These are phyloP conservation scores for Chelonia mydas DNA, from an alignment of 2,797 vertebrate genomes.

Conservation along the genomic window DNA sequence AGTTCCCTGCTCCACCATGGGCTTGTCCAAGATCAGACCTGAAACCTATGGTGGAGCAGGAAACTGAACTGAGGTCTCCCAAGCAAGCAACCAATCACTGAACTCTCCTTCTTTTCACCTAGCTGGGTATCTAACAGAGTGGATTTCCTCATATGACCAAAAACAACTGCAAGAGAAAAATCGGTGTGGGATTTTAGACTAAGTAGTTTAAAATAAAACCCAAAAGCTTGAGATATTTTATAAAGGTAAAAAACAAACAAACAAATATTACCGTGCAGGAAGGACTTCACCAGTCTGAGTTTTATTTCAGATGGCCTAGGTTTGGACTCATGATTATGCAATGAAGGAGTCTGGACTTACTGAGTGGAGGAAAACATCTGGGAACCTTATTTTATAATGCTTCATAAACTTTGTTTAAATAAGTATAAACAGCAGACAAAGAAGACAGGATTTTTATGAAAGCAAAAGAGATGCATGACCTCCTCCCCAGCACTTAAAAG, in stretches of 20 bases:
- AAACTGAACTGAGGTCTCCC: not conserved
- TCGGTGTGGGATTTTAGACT: not conserved
- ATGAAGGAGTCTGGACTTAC: constrained; percentile 14
- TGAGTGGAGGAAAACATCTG: constrained; percentile 43
- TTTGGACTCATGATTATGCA: constrained; percentile 1
- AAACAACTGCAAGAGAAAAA: constrained; percentile 35
- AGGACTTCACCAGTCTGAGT: not conserved
- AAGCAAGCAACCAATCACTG: not conserved
- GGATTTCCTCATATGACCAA: not conserved
- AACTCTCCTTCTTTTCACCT: not conserved
- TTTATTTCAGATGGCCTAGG: not conserved
- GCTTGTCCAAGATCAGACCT: not conserved
- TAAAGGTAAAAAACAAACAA: constrained; percentile 45
- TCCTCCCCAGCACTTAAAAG: constrained; percentile 47
- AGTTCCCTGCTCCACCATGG: too few species aligned
- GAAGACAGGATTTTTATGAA: constrained; percentile 69
- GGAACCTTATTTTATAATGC: constrained; percentile 50
- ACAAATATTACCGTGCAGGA: constrained; percentile 3
- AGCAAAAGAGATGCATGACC: constrained; percentile 55
- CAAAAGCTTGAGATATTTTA: not conserved
- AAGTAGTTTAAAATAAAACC: constrained; percentile 10
- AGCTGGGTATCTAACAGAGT: not conserved
- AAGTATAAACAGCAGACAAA: constrained; percentile 66
- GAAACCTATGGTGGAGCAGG: not conserved
- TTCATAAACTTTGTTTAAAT: constrained; percentile 69